Conservation (phyloP, 2,113 vertebrate genomes). For the Sminthopsis crassicaudata region DNA sequence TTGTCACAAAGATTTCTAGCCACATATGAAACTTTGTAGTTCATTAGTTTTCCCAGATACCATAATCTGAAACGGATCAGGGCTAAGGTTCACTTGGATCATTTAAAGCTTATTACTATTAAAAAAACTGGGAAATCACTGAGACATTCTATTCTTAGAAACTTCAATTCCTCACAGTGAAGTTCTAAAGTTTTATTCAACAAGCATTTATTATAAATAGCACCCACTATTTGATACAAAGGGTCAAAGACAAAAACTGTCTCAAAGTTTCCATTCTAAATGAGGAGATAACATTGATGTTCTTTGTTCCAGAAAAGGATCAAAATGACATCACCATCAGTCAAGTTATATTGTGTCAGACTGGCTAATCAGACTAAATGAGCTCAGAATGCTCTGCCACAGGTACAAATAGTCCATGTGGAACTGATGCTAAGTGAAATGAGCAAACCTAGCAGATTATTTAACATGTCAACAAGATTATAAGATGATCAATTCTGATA, state of each 20-base stretch:
- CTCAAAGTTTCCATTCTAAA: background rate
- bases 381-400: no score
- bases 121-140: background rate
- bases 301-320: no score
- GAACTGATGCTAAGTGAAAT: no score
- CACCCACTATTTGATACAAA: background rate
- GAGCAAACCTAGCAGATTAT: no score
- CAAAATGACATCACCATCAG: no score
- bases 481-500: no score
- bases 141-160: background rate
- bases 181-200: background rate
- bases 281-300: background rate
- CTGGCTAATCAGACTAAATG: no score
- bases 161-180: background rate
- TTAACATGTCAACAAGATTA: no score
- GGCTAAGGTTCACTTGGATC: background rate
- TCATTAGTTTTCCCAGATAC: background rate
- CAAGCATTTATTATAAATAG: background rate
- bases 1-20: no score
- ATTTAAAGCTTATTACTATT: background rate
- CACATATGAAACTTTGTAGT: no score
- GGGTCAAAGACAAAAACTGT: background rate
- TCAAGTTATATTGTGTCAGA: no score
- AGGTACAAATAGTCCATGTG: no score
- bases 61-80: background rate